phyloP scores from a whole-genome alignment of 2,113 vertebrate species.

The Sander vitreus region DNA sequence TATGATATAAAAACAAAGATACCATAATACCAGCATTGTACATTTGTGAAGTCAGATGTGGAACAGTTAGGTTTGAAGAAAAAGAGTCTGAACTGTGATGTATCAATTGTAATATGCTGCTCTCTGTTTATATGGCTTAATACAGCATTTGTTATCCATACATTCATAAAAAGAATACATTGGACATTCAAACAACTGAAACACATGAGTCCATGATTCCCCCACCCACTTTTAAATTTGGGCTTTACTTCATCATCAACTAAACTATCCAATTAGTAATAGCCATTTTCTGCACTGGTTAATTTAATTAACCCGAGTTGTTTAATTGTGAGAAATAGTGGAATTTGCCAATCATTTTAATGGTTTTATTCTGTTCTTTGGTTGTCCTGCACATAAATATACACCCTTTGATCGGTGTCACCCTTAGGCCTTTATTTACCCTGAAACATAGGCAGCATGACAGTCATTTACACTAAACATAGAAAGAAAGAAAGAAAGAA shows the following conservation, averaged over 20 bases:
- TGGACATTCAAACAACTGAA: background rate
- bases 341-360: background rate
- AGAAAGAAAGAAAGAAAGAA: conserved; percentile 23
- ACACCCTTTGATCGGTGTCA: conserved; percentile 55
- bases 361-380: conserved; percentile 9
- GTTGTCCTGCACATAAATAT: conserved; percentile 24
- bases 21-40: background rate
- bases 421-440: conserved; percentile 81
- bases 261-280: background rate
- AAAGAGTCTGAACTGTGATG: background rate
- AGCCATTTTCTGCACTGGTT: background rate
- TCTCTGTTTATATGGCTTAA: background rate
- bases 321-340: background rate
- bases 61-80: background rate
- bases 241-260: background rate
- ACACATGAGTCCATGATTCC: background rate
- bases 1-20: background rate
- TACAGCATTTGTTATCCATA: background rate
- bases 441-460: conserved; percentile 83
- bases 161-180: background rate
- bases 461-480: conserved; percentile 78
- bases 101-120: background rate
- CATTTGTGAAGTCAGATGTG: background rate
- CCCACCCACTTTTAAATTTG: background rate
- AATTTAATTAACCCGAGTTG: background rate